A percentile compares a stretch with the other conserved stretches of the same genome.
Evolutionary conservation across 2,888 invertebrate genomes (phyloP).

Genomic region (Melipona bicolor): DNA sequence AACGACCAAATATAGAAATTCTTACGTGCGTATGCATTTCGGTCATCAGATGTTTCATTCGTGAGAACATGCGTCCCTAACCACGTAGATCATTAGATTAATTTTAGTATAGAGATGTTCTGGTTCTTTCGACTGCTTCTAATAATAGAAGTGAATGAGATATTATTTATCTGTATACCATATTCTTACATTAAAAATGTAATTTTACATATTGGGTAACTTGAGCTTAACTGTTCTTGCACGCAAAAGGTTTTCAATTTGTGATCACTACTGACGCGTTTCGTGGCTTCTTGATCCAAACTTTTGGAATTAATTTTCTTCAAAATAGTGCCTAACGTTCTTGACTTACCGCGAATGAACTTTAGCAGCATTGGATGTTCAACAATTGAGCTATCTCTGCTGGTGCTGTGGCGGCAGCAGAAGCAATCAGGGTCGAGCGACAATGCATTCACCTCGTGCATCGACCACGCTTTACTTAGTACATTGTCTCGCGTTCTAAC

Average conservation of each 20-base stretch:
- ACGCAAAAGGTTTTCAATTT: not conserved
- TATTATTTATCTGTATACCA: not conserved
- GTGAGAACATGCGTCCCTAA: not conserved
- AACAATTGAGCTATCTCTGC: slow-evolving; percentile 81
- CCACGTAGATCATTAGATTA: not conserved
- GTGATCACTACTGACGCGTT: not conserved
- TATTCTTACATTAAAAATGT: not conserved
- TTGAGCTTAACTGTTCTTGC: not conserved
- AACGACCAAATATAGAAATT: not conserved
- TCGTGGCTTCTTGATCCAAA: not conserved
- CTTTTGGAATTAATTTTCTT: not conserved
- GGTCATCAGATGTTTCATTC: not conserved
- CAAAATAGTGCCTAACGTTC: slow-evolving; percentile 43
- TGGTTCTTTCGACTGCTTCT: not conserved
- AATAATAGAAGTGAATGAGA: not conserved
- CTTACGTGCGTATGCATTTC: not conserved
- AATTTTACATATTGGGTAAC: not conserved
- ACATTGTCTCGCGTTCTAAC: slow-evolving; percentile 65
- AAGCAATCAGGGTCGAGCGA: slow-evolving; percentile 79
- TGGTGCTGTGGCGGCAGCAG: slow-evolving; percentile 59
- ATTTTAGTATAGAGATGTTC: not conserved
- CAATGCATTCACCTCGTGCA: slow-evolving; percentile 77
- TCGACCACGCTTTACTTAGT: slow-evolving; percentile 68
- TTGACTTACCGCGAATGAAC: slow-evolving; percentile 66
- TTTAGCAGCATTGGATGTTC: slow-evolving; percentile 71